Evolutionary conservation across 2,888 invertebrate genomes (phyloP).

Genomic region (Cataglyphis altisquamis): DNA sequence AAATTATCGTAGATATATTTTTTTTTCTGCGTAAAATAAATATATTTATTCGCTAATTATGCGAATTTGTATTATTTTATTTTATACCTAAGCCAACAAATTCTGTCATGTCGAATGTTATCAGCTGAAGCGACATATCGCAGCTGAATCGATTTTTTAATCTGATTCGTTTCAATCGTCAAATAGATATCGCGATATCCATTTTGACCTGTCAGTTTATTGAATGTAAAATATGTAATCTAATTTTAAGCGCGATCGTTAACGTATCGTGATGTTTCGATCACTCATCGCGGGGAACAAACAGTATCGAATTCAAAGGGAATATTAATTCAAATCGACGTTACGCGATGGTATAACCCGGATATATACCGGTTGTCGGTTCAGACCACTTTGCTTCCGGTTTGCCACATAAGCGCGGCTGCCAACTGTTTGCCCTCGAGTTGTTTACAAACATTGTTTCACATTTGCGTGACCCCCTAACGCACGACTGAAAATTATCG

Average conservation of each 20-base stretch:
- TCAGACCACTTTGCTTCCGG: conserved; percentile 66
- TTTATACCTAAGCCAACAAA: background rate
- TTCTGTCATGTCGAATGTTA: background rate
- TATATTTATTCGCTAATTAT: background rate
- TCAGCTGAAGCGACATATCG: conserved; percentile 3
- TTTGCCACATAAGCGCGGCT: conserved; percentile 64
- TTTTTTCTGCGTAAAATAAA: background rate
- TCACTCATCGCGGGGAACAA: conserved; percentile 31
- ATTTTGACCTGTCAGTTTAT: background rate
- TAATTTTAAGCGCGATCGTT: conserved; percentile 49
- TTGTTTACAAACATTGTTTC: conserved; percentile 71
- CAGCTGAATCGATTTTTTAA: conserved; percentile 28
- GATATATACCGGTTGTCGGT: conserved; percentile 38
- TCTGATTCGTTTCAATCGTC: conserved; percentile 24
- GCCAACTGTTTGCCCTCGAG: conserved; percentile 61
- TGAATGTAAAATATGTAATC: conserved; percentile 27
- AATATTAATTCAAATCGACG: conserved; percentile 68
- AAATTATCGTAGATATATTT: background rate
- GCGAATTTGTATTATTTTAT: background rate
- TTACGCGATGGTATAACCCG: conserved; percentile 61
- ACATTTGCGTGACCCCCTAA: conserved; percentile 61
- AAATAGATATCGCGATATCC: conserved; percentile 26
- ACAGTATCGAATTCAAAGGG: conserved; percentile 56
- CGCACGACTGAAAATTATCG: conserved; percentile 60
- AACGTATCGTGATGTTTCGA: background rate